phyloP scores from a whole-genome alignment of 2,797 vertebrate species.

The Phoebastria nigripes region DNA sequence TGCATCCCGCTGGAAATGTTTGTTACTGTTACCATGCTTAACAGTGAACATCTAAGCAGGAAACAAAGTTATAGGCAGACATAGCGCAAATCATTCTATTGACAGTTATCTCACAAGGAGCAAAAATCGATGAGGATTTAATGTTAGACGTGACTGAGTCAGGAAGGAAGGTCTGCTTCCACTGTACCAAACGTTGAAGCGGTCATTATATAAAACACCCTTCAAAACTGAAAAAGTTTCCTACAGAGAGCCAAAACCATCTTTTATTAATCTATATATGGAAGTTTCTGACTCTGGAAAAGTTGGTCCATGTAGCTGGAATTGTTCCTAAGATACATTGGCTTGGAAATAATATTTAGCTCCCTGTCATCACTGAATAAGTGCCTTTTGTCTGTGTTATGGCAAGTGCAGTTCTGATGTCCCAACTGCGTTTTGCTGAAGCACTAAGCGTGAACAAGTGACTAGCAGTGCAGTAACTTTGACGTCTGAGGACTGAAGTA shows the following conservation, averaged over 20 bases:
- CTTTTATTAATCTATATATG: not conserved
- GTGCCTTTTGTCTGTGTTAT: not conserved
- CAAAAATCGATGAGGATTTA: not conserved
- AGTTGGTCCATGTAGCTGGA: not conserved
- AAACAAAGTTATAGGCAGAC: not conserved
- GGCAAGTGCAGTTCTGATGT: not conserved
- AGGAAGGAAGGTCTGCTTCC: not conserved
- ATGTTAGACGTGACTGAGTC: not conserved
- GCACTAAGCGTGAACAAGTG: not conserved
- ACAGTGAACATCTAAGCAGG: not conserved
- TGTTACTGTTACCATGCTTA: not conserved
- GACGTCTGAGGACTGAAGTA: not conserved
- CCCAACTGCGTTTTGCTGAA: not conserved
- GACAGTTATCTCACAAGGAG: not conserved
- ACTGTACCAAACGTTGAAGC: not conserved
- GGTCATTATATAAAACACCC: not conserved
- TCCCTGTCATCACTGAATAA: not conserved
- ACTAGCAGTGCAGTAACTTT: not conserved
- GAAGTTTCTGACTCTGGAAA: slow-evolving; percentile 35
- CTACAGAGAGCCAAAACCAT: not conserved
- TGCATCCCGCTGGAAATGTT: not conserved
- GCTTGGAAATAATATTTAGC: slow-evolving; percentile 3
- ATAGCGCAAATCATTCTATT: not conserved
- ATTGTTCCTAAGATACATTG: not conserved
- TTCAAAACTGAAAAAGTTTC: not conserved